Evolutionary conservation across 2,797 vertebrate genomes (phyloP).

Genomic region (Nyctibius grandis): DNA sequence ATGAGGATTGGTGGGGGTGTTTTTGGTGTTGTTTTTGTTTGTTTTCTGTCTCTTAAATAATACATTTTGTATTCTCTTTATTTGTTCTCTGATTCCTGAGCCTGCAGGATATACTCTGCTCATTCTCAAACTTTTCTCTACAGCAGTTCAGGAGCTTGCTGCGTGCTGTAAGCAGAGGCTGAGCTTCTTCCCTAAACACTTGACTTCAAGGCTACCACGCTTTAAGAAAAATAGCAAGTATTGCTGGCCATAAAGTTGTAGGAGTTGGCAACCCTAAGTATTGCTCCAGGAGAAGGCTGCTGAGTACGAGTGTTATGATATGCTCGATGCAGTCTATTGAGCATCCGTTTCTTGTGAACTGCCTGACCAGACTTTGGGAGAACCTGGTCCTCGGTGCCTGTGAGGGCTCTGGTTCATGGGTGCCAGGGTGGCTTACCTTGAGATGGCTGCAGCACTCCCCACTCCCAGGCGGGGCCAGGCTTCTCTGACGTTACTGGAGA

Average conservation of each 20-base stretch:
- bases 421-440: background rate
- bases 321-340: background rate
- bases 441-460: background rate
- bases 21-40: conserved; percentile 27
- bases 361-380: background rate
- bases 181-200: conserved; percentile 15
- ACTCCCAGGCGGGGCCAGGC: background rate
- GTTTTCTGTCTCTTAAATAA: conserved; percentile 60
- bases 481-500: background rate
- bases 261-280: background rate
- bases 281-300: background rate
- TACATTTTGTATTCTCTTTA: conserved; percentile 51
- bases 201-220: background rate
- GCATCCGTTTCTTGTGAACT: background rate
- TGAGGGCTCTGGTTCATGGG: background rate
- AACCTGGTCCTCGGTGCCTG: background rate
- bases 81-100: conserved; percentile 40
- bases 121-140: conserved; percentile 41
- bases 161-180: background rate
- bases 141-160: conserved; percentile 32
- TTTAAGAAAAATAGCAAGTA: background rate
- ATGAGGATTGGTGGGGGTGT: background rate
- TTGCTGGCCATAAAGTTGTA: background rate
- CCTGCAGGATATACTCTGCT: conserved; percentile 40
- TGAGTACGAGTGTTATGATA: background rate